A percentile compares a stretch with the other conserved stretches of the same genome.
phyloP scores from a whole-genome alignment of 2,888 invertebrate genomes.

The Scrobipalpa costella region DNA sequence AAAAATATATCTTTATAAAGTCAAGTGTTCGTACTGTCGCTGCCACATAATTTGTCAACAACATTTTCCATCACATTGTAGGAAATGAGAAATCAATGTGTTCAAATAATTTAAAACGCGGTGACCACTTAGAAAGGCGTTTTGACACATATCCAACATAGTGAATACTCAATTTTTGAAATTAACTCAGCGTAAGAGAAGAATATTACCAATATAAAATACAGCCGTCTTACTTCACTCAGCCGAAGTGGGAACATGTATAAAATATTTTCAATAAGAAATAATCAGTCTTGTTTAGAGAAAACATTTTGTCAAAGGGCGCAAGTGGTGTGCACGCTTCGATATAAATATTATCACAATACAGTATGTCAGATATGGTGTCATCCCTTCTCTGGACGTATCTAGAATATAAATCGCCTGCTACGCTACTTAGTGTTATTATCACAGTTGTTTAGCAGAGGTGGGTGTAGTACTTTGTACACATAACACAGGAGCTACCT shows the following conservation, averaged over 20 bases:
- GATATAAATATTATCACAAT: conserved; percentile 76
- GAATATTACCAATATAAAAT: conserved; percentile 75
- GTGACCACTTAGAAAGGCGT: conserved; percentile 79
- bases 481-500: conserved; percentile 74
- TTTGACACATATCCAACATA: conserved; percentile 81
- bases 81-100: conserved; percentile 66
- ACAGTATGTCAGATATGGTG: conserved; percentile 82
- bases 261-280: conserved; percentile 81
- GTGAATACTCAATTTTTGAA: conserved; percentile 71
- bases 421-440: conserved; percentile 82
- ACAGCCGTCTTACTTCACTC: conserved; percentile 78
- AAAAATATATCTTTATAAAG: conserved; percentile 61
- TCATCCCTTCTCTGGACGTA: conserved; percentile 82
- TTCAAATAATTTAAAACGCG: conserved; percentile 64
- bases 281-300: conserved; percentile 83
- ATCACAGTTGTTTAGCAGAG: conserved; percentile 82
- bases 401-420: conserved; percentile 81
- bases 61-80: conserved; percentile 77
- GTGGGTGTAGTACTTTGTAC: conserved; percentile 82
- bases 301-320: conserved; percentile 76
- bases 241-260: conserved; percentile 79
- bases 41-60: conserved; percentile 79
- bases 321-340: conserved; percentile 60
- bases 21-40: conserved; percentile 69
- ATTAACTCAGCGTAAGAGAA: conserved; percentile 65